Evolutionary conservation across 2,888 invertebrate species (phyloP).

Genomic region (Clistopyga incitator): DNA sequence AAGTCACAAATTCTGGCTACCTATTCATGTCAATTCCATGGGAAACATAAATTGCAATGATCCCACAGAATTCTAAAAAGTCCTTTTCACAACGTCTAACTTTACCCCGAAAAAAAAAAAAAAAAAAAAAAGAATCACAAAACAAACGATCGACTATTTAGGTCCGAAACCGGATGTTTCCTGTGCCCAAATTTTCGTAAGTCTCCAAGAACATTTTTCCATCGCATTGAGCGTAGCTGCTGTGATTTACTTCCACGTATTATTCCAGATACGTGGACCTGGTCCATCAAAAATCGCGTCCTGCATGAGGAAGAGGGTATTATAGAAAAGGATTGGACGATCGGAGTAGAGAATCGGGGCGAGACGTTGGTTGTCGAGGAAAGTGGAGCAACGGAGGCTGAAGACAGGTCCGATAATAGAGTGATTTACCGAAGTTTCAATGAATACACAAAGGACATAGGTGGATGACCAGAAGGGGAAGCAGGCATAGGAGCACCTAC

Average conservation of each 20-base stretch:
- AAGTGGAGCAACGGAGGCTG: conserved; percentile 10
- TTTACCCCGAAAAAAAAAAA: no score
- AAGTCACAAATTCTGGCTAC: no score
- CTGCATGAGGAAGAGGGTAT: not conserved
- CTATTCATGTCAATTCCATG: no score
- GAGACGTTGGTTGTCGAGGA: not conserved
- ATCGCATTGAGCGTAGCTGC: not conserved
- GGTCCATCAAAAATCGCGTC: not conserved
- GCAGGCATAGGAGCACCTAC: not conserved
- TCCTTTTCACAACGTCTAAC: no score
- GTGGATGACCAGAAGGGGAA: conserved; percentile 16
- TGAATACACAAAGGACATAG: conserved; percentile 37
- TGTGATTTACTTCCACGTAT: not conserved
- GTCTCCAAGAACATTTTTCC: not conserved
- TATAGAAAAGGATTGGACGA: not conserved
- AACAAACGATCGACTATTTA: no score
- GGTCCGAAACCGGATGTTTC: no score
- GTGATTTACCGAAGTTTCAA: conserved; percentile 49
- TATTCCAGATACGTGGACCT: not conserved
- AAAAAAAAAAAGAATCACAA: no score
- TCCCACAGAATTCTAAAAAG: no score
- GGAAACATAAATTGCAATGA: no score
- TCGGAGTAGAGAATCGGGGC: not conserved
- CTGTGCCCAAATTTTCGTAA: no score
- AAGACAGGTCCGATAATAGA: conserved; percentile 29